These are phyloP conservation scores for Ciconia maguari DNA, from an alignment of 2,113 vertebrate species.

Conservation along the genomic window DNA sequence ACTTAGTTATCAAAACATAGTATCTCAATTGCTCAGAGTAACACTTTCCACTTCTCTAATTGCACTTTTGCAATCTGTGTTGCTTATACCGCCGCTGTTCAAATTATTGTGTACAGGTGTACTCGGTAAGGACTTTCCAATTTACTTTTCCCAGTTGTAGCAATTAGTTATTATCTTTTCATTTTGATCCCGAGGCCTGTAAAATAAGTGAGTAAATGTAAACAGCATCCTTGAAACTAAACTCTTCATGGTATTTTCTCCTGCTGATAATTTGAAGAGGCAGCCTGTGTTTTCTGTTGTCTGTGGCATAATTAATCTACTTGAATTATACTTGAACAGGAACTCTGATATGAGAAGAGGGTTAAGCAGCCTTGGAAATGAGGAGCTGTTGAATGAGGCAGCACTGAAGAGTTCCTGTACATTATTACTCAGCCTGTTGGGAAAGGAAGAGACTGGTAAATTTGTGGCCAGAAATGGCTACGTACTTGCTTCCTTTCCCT, in stretches of 20 bases:
- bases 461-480: neutral
- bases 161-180: constrained; percentile 51
- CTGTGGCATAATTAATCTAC: constrained; percentile 38
- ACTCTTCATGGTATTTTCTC: neutral
- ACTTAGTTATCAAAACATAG: constrained; percentile 50
- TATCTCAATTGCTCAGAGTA: constrained; percentile 53
- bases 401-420: neutral
- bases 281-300: constrained; percentile 19
- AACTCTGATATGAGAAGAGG: neutral
- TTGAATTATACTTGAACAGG: neutral
- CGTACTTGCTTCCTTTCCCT: neutral
- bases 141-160: constrained; percentile 57
- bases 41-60: constrained; percentile 33
- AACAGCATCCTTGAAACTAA: constrained; percentile 42
- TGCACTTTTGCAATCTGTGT: constrained; percentile 34
- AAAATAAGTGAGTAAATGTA: constrained; percentile 43
- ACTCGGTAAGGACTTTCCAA: neutral
- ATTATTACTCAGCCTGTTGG: neutral
- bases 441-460: neutral
- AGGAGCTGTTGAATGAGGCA: neutral
- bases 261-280: constrained; percentile 34
- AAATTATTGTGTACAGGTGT: constrained; percentile 38
- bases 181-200: neutral
- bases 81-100: neutral
- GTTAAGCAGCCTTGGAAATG: constrained; percentile 13